Evolutionary conservation across 92 coral and sea anemone species (phyloP).

Genomic region (Desmophyllum pertusum): DNA sequence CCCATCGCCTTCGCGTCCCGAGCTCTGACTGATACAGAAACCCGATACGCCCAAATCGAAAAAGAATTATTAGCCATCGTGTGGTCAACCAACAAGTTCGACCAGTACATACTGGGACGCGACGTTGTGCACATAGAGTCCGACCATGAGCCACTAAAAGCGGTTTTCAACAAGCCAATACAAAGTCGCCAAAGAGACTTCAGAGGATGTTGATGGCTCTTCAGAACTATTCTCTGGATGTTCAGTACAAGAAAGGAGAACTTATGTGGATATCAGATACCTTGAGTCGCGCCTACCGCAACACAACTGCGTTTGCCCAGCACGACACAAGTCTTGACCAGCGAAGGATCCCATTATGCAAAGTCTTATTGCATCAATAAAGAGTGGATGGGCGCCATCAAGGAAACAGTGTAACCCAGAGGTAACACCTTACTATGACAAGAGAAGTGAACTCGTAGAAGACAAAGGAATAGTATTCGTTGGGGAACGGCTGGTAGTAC

Average conservation of each 20-base stretch:
- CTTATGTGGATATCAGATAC: conserved; percentile 51
- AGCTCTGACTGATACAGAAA: conserved; percentile 50
- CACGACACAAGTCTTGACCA: conserved; percentile 42
- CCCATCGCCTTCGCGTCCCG: conserved; percentile 49
- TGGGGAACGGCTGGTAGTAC: conserved; percentile 39
- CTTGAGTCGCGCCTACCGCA: conserved; percentile 41
- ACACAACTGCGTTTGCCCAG: conserved; percentile 37
- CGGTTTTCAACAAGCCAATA: conserved; percentile 44
- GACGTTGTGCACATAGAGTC: conserved; percentile 37
- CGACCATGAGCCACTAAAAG: conserved; percentile 55
- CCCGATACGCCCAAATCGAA: conserved; percentile 23
- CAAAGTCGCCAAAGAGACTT: conserved; percentile 55
- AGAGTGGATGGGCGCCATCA: conserved; percentile 28
- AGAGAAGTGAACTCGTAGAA: conserved; percentile 39
- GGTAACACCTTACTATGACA: conserved; percentile 39
- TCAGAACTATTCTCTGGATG: conserved; percentile 41
- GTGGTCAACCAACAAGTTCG: conserved; percentile 50
- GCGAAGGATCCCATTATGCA: conserved; percentile 46
- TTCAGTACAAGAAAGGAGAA: conserved; percentile 51
- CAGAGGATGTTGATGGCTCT: conserved; percentile 48
- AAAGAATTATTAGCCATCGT: conserved; percentile 53
- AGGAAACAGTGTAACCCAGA: conserved; percentile 22
- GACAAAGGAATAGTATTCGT: conserved; percentile 38
- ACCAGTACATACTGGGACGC: conserved; percentile 59
- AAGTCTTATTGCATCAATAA: conserved; percentile 32